Conservation (phyloP, 2,797 vertebrate species). For the Malurus leucopterus region DNA sequence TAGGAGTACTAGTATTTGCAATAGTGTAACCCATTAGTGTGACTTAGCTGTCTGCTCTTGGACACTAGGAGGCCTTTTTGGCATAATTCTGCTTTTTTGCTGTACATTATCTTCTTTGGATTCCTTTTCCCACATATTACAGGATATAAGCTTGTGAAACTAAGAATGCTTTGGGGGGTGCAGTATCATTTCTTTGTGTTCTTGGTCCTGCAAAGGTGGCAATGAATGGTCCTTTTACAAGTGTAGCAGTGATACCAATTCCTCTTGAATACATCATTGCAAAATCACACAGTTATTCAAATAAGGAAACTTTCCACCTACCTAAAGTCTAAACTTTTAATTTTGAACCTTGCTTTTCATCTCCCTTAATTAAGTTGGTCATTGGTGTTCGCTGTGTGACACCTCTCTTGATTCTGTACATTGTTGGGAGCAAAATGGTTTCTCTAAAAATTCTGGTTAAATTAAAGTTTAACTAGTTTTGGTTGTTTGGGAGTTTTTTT, state of each 20-base stretch:
- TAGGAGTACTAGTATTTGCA: not conserved
- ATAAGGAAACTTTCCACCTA: not conserved
- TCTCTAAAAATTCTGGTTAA: not conserved
- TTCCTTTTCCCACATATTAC: not conserved
- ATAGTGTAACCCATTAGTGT: not conserved
- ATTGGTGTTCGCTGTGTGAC: not conserved
- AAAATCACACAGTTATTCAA: not conserved
- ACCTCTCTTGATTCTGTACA: not conserved
- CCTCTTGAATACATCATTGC: not conserved
- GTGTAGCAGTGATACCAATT: not conserved
- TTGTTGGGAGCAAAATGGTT: not conserved
- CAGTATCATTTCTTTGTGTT: not conserved
- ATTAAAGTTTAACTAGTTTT: not conserved
- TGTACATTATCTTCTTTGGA: not conserved
- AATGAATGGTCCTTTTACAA: not conserved
- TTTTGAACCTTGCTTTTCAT: not conserved
- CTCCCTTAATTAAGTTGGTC: not conserved
- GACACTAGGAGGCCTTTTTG: not conserved
- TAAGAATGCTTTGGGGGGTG: not conserved
- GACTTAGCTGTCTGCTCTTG: not conserved
- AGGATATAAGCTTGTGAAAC: not conserved
- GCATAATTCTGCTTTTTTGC: not conserved
- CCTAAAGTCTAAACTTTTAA: not conserved
- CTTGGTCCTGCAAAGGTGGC: not conserved
- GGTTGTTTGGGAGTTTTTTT: not conserved